Evolutionary conservation across 2,113 vertebrate species (phyloP).

Genomic region (Symphodus melops): DNA sequence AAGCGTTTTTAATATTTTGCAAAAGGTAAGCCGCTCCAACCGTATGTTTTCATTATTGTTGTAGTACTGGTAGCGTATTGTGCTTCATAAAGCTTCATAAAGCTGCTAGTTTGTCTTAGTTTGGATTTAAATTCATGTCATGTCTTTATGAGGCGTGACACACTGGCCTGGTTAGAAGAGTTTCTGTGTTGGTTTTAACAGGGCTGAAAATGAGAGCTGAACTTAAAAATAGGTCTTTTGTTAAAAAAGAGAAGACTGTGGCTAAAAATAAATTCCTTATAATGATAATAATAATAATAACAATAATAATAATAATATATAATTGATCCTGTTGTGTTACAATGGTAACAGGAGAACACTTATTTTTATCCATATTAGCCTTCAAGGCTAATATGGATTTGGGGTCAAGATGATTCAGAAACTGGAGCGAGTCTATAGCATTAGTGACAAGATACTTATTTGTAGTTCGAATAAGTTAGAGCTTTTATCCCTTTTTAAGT

Average conservation of each 20-base stretch:
- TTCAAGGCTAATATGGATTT: no score
- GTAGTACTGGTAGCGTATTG: no score
- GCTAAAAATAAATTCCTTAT: not conserved
- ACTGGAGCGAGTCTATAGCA: no score
- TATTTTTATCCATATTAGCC: no score
- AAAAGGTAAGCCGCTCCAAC: not conserved
- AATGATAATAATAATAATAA: no score
- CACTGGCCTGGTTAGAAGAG: slow-evolving; percentile 11
- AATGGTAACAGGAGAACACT: not conserved
- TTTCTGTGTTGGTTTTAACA: not conserved
- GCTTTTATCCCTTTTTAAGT: no score
- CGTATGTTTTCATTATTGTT: no score
- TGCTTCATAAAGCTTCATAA: not conserved
- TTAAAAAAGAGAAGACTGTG: not conserved
- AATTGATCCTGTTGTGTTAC: not conserved
- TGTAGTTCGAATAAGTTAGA: no score
- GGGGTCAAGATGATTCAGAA: no score
- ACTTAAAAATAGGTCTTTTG: slow-evolving; percentile 9
- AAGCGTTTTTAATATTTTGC: no score
- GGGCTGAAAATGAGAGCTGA: slow-evolving; percentile 7
- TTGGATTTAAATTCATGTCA: not conserved
- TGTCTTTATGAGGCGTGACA: slow-evolving; percentile 6
- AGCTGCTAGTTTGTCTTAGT: not conserved
- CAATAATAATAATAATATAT: no score
- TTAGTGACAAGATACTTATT: no score